phyloP scores from a whole-genome alignment of 2,113 vertebrate species.

The Ictalurus furcatus region DNA sequence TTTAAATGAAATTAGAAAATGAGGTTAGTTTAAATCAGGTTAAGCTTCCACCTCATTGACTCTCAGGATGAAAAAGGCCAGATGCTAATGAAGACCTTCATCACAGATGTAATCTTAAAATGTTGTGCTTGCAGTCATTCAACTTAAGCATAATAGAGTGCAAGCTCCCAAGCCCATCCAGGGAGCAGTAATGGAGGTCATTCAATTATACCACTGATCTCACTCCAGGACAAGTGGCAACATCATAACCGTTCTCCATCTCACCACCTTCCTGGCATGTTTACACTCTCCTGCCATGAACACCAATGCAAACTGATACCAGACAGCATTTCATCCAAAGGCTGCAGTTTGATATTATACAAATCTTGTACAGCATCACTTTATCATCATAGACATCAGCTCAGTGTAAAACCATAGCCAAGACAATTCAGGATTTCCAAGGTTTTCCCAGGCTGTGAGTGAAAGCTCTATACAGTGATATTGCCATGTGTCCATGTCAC shows the following conservation, averaged over 20 bases:
- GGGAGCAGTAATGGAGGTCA: slow-evolving; percentile 38
- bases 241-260: slow-evolving; percentile 38
- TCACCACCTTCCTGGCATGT: slow-evolving; percentile 37
- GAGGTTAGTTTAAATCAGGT: slow-evolving; percentile 57
- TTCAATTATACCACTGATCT: slow-evolving; percentile 61
- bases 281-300: slow-evolving; percentile 41
- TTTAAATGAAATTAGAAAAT: slow-evolving; percentile 65
- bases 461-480: background rate
- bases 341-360: slow-evolving; percentile 32
- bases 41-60: slow-evolving; percentile 60
- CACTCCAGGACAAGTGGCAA: slow-evolving; percentile 19
- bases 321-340: slow-evolving; percentile 1
- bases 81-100: slow-evolving; percentile 61
- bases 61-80: slow-evolving; percentile 47
- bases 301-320: slow-evolving; percentile 26
- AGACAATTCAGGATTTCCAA: no score
- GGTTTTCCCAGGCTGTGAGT: background rate
- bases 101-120: slow-evolving; percentile 54
- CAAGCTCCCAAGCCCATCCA: slow-evolving; percentile 5
- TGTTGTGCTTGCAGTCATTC: slow-evolving; percentile 41
- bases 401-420: background rate
- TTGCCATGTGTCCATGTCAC: no score
- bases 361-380: slow-evolving; percentile 16
- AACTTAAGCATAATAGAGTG: slow-evolving; percentile 18
- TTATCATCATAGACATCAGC: slow-evolving; percentile 3